Base-by-base conservation (phyloP, 2,888 invertebrate species). In the Pammene fasciana region DNA sequence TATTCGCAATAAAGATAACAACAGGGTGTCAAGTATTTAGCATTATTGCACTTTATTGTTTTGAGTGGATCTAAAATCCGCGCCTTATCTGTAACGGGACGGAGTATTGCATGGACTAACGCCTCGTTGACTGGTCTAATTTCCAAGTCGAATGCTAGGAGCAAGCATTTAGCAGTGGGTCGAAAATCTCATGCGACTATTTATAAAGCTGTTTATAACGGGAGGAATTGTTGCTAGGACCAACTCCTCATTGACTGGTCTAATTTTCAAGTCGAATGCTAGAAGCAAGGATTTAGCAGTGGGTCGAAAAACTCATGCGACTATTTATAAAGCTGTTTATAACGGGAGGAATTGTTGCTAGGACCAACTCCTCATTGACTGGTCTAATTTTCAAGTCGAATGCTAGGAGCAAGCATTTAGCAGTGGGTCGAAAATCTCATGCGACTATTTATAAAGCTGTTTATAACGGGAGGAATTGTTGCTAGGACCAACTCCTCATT, bases 181-280 rank as follows among this genome's bases (percentile, higher is more conserved):
- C 57, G 59, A 66, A 66, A 66, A 66, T 59, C 66, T 66, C 66
- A 59, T 66, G 41, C 66, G 46, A 66, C 66, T 66, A n/a, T n/a
- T n/a, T n/a, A n/a, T n/a, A n/a, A n/a, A n/a, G n/a, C n/a, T n/a
- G n/a, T n/a, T n/a, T n/a, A n/a, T n/a, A n/a, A n/a, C n/a, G 7
- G 36, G 36, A 36, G 36, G 36, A 5, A 6, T 6, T 36, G 5
- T 36, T 36, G 36, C 36, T 6, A 36, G 36, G 36, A 36, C 7
- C 36, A 36, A 36, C 36, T 36, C 36, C 10, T 52, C 11, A 10
- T 26, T 5, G 13, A 18, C 18, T 16, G 1, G n/a, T n/a, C n/a
- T 36, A 6, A 7, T 36, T 36, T 7, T 7, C 36, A 4, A 16
- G 50, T 43, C 11, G 43, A 46, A 7, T 46, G 18, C 52, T 16